Conservation (phyloP, 2,888 invertebrate species). For the Salpingus planirostris region DNA sequence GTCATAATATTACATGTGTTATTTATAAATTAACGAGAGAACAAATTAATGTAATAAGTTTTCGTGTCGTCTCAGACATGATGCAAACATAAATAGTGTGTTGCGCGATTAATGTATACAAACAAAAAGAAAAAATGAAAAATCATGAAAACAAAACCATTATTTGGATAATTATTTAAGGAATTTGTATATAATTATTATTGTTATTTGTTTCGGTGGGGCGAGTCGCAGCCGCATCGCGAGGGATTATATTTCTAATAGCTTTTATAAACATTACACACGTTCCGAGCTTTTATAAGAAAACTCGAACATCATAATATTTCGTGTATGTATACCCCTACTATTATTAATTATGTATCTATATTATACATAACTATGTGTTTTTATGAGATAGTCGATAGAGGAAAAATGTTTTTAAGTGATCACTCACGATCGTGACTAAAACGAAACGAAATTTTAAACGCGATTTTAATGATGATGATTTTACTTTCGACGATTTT, state of each 20-base stretch:
- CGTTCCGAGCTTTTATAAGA: background rate
- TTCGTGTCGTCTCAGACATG: conserved; percentile 31
- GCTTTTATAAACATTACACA: background rate
- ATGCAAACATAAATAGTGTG: conserved; percentile 27
- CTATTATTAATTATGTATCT: no score
- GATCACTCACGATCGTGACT: no score
- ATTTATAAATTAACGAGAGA: conserved; percentile 28
- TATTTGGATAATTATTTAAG: conserved; percentile 37
- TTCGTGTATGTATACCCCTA: no score
- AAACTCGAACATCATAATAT: no score
- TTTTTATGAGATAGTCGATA: no score
- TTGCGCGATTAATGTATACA: conserved; percentile 38
- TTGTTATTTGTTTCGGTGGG: conserved; percentile 27
- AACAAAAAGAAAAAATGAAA: no score
- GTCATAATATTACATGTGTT: conserved; percentile 25
- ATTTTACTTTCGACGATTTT: no score
- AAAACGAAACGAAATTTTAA: no score
- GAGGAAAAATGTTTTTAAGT: no score
- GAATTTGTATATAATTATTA: conserved; percentile 41
- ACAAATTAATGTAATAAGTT: conserved; percentile 33
- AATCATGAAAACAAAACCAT: no score
- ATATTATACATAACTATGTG: no score
- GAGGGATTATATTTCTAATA: conserved; percentile 1
- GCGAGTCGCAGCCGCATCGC: conserved; percentile 10
- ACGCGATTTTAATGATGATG: no score